Evolutionary conservation across 2,888 invertebrate genomes (phyloP).

Genomic region (Geotrupes spiniger): DNA sequence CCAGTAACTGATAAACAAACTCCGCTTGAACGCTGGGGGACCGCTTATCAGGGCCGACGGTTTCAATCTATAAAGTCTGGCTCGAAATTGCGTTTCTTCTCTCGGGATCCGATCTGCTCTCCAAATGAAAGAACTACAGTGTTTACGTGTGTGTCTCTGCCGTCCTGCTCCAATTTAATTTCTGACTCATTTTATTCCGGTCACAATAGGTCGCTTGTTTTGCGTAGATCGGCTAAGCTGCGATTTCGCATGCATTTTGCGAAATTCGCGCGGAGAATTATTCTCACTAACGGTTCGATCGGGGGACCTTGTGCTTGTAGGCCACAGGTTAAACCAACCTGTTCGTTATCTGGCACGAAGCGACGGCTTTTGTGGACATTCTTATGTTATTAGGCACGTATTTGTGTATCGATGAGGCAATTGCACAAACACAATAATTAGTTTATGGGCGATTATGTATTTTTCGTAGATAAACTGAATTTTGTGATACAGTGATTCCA

Average conservation of each 20-base stretch:
- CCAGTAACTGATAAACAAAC: constrained; percentile 51
- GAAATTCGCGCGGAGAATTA: too few relatives aligned
- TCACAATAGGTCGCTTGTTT: constrained; percentile 25
- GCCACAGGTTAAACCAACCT: too few relatives aligned
- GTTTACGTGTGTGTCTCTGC: constrained; percentile 6
- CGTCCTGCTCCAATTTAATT: constrained; percentile 25
- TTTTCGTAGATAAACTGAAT: too few relatives aligned
- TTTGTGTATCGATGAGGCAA: too few relatives aligned
- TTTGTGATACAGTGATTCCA: too few relatives aligned
- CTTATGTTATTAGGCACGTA: too few relatives aligned
- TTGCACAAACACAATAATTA: too few relatives aligned
- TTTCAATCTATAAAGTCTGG: constrained; percentile 52
- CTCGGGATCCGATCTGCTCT: constrained; percentile 14
- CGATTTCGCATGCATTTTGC: too few relatives aligned
- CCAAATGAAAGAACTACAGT: constrained; percentile 15
- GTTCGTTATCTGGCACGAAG: too few relatives aligned
- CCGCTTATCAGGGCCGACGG: constrained; percentile 57
- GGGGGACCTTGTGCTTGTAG: too few relatives aligned
- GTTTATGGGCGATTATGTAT: too few relatives aligned
- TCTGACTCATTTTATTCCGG: constrained; percentile 26
- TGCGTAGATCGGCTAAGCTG: constrained; percentile 3
- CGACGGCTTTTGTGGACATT: neutral
- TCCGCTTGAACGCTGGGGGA: constrained; percentile 48
- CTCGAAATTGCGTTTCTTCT: constrained; percentile 29
- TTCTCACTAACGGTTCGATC: too few relatives aligned